Evolutionary conservation across 2,113 vertebrate species (phyloP).

Genomic region (Antechinus flavipes): DNA sequence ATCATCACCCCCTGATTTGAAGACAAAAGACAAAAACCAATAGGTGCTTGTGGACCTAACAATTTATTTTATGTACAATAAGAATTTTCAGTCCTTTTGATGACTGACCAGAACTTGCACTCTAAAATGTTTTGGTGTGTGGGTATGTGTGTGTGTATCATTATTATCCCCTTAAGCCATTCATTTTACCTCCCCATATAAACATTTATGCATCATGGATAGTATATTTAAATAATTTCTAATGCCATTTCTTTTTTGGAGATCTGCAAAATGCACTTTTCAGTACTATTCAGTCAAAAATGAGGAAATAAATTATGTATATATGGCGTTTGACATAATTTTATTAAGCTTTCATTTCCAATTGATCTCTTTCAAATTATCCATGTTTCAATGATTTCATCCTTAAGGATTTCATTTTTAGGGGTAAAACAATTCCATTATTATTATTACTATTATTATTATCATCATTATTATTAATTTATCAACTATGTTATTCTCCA

Average conservation of each 20-base stretch:
- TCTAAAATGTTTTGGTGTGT: slow-evolving; percentile 37
- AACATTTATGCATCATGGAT: slow-evolving; percentile 40
- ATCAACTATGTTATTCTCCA: slow-evolving; percentile 8
- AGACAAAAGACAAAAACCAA: too few relatives aligned
- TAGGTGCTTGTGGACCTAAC: too few relatives aligned
- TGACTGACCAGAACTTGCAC: slow-evolving; percentile 18
- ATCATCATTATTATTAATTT: neutral
- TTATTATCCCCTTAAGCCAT: neutral
- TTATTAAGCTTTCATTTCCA: slow-evolving; percentile 71
- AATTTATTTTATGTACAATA: slow-evolving; percentile 18
- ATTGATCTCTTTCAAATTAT: slow-evolving; percentile 77
- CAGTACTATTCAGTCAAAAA: slow-evolving; percentile 57
- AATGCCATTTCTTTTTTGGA: slow-evolving; percentile 70
- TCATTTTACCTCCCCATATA: slow-evolving; percentile 25
- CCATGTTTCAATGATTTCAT: slow-evolving; percentile 62
- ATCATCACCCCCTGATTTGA: too few relatives aligned
- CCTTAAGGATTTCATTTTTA: slow-evolving; percentile 62
- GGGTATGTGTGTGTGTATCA: neutral
- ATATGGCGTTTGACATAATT: slow-evolving; percentile 70
- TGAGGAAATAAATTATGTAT: slow-evolving; percentile 72
- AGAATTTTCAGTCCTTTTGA: slow-evolving; percentile 18
- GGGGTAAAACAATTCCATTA: slow-evolving; percentile 10
- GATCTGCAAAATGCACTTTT: slow-evolving; percentile 70
- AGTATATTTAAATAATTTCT: neutral
- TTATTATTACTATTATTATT: neutral